Conservation (phyloP, 1,140 invertebrate genomes). For the Drosophila bocqueti region DNA sequence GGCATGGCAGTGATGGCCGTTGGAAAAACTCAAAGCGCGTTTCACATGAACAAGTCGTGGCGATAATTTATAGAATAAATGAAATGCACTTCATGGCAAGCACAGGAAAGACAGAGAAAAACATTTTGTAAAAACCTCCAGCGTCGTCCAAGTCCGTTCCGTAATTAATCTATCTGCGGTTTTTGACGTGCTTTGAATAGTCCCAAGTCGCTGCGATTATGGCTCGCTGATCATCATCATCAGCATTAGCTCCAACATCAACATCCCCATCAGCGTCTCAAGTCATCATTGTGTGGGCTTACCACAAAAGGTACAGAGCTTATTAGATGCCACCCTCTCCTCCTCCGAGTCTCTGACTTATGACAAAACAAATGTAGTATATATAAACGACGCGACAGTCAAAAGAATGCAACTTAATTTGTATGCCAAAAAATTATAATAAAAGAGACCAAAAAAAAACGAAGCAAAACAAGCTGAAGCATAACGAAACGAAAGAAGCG, state of each 20-base stretch:
- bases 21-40: constrained; percentile 50
- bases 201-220: constrained; percentile 62
- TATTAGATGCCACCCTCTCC: constrained; percentile 41
- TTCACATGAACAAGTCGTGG: constrained; percentile 82
- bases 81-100: constrained; percentile 80
- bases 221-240: constrained; percentile 65
- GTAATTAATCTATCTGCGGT: constrained; percentile 77
- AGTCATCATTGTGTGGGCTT: constrained; percentile 57
- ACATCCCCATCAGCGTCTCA: constrained; percentile 30
- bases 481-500: constrained; percentile 47
- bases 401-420: constrained; percentile 71
- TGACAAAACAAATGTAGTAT: constrained; percentile 30
- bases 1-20: constrained; percentile 11
- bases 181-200: constrained; percentile 81
- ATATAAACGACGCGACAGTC: constrained; percentile 33
- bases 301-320: constrained; percentile 37
- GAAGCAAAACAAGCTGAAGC: constrained; percentile 29
- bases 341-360: constrained; percentile 13
- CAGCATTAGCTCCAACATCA: no score
- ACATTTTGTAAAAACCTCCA: constrained; percentile 9
- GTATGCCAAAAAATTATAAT: constrained; percentile 62
- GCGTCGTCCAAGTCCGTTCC: constrained; percentile 55
- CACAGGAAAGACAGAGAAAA: constrained; percentile 12
- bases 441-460: constrained; percentile 30
- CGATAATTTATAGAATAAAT: constrained; percentile 82